Conservation (phyloP, 2,797 vertebrate species). For the Gorsachius magnificus region DNA sequence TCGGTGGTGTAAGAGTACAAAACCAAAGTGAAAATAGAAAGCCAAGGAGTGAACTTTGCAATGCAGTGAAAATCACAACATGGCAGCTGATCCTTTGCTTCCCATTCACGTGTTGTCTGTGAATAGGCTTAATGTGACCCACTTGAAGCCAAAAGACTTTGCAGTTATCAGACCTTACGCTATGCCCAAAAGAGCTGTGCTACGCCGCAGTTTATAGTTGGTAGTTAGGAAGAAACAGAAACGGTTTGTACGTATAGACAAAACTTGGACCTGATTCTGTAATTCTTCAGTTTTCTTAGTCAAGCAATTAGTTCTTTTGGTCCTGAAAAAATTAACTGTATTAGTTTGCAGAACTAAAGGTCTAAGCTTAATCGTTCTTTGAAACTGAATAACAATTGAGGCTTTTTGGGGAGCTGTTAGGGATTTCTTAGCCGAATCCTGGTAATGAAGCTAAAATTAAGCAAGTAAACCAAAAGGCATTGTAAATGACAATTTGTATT, state of each 20-base stretch:
- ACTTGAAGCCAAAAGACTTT: background rate
- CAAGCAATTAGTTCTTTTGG: background rate
- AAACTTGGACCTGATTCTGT: background rate
- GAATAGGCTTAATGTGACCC: background rate
- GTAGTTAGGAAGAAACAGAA: background rate
- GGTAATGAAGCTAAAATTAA: slow-evolving; percentile 12
- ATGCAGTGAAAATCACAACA: background rate
- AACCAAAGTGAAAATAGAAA: background rate
- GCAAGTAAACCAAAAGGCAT: slow-evolving; percentile 21
- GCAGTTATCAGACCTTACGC: background rate
- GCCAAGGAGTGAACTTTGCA: background rate
- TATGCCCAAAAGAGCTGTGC: background rate
- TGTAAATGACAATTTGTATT: slow-evolving; percentile 19
- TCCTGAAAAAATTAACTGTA: background rate
- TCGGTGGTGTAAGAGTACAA: background rate
- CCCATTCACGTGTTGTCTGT: background rate
- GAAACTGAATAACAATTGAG: background rate
- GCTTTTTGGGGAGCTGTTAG: background rate
- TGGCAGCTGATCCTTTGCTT: background rate
- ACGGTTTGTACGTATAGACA: background rate
- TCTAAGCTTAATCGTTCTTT: background rate
- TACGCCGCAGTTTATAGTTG: background rate
- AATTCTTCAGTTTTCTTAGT: background rate
- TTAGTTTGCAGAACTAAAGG: background rate
- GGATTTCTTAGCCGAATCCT: background rate